Base-by-base conservation (phyloP, 2,888 invertebrate species). In the Aricia artaxerxes region DNA sequence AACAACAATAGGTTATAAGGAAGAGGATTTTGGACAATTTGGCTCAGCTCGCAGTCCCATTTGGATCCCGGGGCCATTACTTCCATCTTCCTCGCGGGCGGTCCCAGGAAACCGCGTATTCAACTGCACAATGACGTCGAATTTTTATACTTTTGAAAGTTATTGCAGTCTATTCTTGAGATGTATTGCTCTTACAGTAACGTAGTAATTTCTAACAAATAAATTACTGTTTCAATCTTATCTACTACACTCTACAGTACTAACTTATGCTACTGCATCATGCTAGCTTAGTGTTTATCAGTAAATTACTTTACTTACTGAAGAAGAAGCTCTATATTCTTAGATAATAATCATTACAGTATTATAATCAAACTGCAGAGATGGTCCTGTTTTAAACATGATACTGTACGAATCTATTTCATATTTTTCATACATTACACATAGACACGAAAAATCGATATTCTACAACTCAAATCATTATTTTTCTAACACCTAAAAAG, bases 31-130 rank as follows among this genome's bases (percentile, higher is more conserved):
- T 44, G 73, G 73, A 73, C 40, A 73, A 44, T 73, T 73, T 44
- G 73, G 73, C 73, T 73, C 73, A 13, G 40, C 24, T 24, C 73
- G 44, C 73, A 73, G 73, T 73, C 44, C 73, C 44, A 73, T 73
- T 73, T 73, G 38, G 73, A 73, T 73, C 44, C 44, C 73, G 73
- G 44, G 73, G 38, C 73, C 73, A 73, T 73, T 73, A 73, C 73
- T 73, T 73, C 73, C 40, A 73, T 44, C 44, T 44, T 73, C 73
- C 44, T 73, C 44, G 73, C 73, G 44, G 73, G 73, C 40, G 73
- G 73, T 73, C 73, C 31, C 40, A 73, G 73, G 44, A 73, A 73
- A 73, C 73, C 73, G 44, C 73, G 73, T 73, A 73, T 73, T 73
- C 73, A 73, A 73, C 40, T 73, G 73, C 40, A 73, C 73, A 73